phyloP scores from a whole-genome alignment of 2,113 vertebrate species.

The Odocoileus virginianus region DNA sequence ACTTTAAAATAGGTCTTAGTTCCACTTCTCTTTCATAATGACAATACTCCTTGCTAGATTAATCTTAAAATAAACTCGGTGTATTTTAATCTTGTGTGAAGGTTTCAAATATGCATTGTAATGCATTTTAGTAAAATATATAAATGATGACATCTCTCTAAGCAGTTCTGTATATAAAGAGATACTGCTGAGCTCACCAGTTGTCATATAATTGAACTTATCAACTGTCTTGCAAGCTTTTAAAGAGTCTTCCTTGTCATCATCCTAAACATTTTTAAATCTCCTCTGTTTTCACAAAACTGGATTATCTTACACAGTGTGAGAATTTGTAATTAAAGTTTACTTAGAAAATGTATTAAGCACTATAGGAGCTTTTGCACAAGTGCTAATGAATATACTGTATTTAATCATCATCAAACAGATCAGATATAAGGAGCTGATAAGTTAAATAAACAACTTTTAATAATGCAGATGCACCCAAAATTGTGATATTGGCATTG shows the following conservation, averaged over 20 bases:
- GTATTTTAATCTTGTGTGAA: slow-evolving; percentile 62
- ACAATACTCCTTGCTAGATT: slow-evolving; percentile 51
- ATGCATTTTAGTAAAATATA: slow-evolving; percentile 55
- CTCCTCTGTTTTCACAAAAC: not conserved
- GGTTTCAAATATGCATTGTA: slow-evolving; percentile 48
- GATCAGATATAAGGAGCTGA: slow-evolving; percentile 20
- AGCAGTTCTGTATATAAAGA: not conserved
- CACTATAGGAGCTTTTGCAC: not conserved
- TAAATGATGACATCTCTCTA: slow-evolving; percentile 22
- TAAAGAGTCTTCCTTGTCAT: not conserved
- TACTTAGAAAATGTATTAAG: slow-evolving; percentile 40
- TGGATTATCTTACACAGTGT: not conserved
- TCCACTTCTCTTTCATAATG: slow-evolving; percentile 66
- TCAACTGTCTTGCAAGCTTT: not conserved
- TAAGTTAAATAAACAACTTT: not conserved
- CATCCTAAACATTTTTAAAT: not conserved
- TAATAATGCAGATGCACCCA: not conserved
- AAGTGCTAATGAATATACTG: slow-evolving; percentile 21
- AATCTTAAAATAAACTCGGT: slow-evolving; percentile 65
- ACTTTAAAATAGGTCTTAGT: slow-evolving; percentile 71
- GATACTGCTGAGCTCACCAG: not conserved
- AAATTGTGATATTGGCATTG: slow-evolving; percentile 2
- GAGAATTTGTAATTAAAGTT: slow-evolving; percentile 29
- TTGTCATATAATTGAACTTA: not conserved
- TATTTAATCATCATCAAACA: slow-evolving; percentile 7